Base-by-base conservation (phyloP, 2,113 vertebrate species). In the Macroglossus sobrinus region DNA sequence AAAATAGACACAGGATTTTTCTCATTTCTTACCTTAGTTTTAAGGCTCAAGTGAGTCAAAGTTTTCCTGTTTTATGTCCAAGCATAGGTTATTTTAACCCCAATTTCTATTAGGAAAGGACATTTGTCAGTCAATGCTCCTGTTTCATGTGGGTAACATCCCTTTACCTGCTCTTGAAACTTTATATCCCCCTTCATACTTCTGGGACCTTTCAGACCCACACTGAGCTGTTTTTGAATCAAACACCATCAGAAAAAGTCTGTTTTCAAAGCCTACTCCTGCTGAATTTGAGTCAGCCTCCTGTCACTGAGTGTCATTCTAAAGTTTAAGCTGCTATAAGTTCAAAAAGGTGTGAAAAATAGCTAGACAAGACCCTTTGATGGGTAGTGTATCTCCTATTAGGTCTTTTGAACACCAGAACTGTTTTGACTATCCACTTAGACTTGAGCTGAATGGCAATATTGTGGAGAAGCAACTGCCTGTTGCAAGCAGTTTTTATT, bases 191-290 rank as follows among this genome's bases (percentile, higher is more conserved):
- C 26, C n/a, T 78, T 92, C 21, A 59, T 35, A 86, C 7, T 53
- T 80, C 24, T 0, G 7, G 55, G 13, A 18, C 28, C 35, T 68
- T 94, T 92, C 38, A 84, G 75, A 84, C 61, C 22, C 12, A 84
- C 22, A 74, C 26, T 68, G 26, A 59, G 16, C 38, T 72, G 9
- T 63, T 88, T 92, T 40, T 90, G 61, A 95, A 92, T 92, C 22
- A 53, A 95, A 89, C 1, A 76, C 11, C 21, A 64, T 28, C 16
- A 40, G 74, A 84, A 61, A 79, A 86, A 3, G 19, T 63, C 45
- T 89, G 24, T 96, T 95, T 94, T 94, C 81, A 97, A 93, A 96
- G 89, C 4, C 22, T 38, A 43, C 16, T 86, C 33, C n/a, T 80
- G 84, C 69, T 89, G 57, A 95, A 96, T 89, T 89, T 61, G 45